These are phyloP conservation scores for Steromphala cineraria DNA, from an alignment of 2,888 invertebrate species.

Conservation along the genomic window DNA sequence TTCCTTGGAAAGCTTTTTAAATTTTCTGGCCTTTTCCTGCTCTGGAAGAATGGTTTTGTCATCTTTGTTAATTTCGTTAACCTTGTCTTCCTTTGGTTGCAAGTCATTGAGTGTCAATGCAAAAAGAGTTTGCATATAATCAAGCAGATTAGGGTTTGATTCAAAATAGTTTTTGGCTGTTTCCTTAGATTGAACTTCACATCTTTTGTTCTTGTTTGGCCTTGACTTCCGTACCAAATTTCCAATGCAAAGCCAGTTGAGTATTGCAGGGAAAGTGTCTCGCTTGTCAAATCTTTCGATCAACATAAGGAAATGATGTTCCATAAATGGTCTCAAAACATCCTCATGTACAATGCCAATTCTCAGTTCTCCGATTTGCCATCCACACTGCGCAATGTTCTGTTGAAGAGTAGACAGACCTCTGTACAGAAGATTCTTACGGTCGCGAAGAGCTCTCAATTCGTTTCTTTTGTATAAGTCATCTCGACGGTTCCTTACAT, in stretches of 20 bases:
- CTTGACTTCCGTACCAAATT: not conserved
- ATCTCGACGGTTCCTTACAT: slow-evolving; percentile 26
- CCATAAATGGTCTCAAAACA: not conserved
- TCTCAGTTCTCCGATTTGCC: not conserved
- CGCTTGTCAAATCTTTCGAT: not conserved
- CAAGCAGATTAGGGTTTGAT: not conserved
- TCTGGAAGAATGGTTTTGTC: not conserved
- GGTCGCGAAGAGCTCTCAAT: not conserved
- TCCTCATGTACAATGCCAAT: not conserved
- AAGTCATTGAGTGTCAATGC: not conserved
- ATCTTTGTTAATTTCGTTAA: not conserved
- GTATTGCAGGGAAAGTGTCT: not conserved
- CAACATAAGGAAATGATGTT: not conserved
- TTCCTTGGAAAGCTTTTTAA: slow-evolving; percentile 23
- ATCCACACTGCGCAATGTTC: not conserved
- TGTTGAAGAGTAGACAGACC: not conserved
- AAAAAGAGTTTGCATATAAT: not conserved
- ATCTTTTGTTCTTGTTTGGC: not conserved
- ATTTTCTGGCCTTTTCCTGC: not conserved
- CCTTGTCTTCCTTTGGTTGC: not conserved
- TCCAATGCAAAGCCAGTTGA: not conserved
- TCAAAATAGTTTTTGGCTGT: not conserved
- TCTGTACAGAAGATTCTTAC: not conserved
- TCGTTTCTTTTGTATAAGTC: slow-evolving; percentile 17
- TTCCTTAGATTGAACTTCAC: not conserved